These are phyloP conservation scores for Callipepla californica DNA, from an alignment of 2,113 vertebrate genomes.

Conservation along the genomic window DNA sequence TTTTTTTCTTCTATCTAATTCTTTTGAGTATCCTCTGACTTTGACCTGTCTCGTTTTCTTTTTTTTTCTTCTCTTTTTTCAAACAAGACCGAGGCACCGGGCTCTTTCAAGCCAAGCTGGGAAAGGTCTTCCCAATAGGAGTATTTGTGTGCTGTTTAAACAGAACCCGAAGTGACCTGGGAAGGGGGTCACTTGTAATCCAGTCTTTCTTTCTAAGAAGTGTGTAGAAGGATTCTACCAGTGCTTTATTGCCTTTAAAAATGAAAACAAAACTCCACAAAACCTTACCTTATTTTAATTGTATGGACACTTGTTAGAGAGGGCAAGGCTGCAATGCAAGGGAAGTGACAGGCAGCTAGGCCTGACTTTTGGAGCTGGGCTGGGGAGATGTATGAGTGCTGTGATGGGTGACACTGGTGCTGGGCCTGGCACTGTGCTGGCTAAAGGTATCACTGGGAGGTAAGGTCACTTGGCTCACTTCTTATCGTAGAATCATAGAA, in stretches of 20 bases:
- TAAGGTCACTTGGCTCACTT: neutral
- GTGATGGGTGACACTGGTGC: rapidly evolving
- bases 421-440: neutral
- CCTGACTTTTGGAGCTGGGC: rapidly evolving
- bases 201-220: neutral
- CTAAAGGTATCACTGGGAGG: neutral
- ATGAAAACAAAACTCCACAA: neutral
- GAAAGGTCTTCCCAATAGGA: neutral
- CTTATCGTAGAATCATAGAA: neutral
- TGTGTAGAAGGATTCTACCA: neutral
- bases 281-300: neutral
- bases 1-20: neutral
- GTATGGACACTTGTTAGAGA: neutral
- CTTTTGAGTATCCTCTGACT: neutral
- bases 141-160: constrained; percentile 31
- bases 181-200: neutral
- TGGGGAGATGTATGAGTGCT: neutral
- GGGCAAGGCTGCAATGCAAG: neutral
- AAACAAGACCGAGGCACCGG: neutral
- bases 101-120: neutral
- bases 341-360: rapidly evolving
- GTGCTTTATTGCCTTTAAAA: neutral
- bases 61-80: neutral
- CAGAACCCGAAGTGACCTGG: neutral
- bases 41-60: neutral